Evolutionary conservation across 2,888 invertebrate genomes (phyloP).

Genomic region (Nasonia oneida): DNA sequence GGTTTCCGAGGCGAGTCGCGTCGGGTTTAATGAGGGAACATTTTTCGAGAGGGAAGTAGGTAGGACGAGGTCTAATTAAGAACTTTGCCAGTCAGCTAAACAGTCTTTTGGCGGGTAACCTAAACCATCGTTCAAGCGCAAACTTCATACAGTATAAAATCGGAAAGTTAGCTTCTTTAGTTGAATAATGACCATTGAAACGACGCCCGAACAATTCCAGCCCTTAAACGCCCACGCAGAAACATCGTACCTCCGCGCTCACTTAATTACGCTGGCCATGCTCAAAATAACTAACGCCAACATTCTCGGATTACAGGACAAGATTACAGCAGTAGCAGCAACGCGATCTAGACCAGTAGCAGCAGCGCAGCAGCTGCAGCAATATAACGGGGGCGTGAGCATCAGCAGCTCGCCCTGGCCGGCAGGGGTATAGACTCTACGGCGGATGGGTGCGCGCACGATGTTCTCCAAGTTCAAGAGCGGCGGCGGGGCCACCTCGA

Average conservation of each 20-base stretch:
- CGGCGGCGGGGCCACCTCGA: constrained; percentile 78
- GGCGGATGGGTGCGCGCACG: constrained; percentile 74
- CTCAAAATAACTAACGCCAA: background rate
- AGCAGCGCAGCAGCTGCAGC: background rate
- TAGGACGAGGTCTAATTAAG: too few relatives aligned
- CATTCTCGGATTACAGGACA: background rate
- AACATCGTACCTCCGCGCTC: too few relatives aligned
- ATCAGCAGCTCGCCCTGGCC: constrained; percentile 14
- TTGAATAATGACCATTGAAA: too few relatives aligned
- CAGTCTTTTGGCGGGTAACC: too few relatives aligned
- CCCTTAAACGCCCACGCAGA: too few relatives aligned
- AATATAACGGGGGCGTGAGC: constrained; percentile 7
- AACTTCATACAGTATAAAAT: too few relatives aligned
- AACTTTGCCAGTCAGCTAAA: too few relatives aligned
- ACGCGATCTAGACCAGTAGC: background rate
- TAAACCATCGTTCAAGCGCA: too few relatives aligned
- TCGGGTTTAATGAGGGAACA: too few relatives aligned
- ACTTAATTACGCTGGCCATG: background rate
- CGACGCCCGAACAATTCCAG: too few relatives aligned
- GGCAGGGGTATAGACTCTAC: constrained; percentile 34
- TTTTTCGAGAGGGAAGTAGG: too few relatives aligned
- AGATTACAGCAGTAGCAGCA: background rate
- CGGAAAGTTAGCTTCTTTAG: too few relatives aligned
- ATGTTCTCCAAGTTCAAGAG: constrained; percentile 89
- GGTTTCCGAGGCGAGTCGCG: background rate